Evolutionary conservation across 2,113 vertebrate species (phyloP).

Genomic region (Ploceus nigricollis): DNA sequence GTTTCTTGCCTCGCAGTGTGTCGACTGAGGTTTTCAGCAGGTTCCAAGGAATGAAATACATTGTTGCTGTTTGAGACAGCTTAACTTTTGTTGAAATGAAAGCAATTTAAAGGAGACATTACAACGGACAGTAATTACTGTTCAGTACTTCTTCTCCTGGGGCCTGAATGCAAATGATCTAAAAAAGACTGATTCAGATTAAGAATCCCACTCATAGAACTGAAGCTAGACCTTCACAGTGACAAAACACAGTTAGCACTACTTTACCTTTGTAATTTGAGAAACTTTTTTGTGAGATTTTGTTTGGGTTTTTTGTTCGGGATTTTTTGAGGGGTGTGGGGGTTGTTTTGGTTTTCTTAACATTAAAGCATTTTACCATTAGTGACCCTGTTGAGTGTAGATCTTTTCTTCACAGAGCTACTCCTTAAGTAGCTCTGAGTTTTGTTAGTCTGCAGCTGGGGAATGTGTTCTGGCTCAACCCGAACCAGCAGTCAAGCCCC

Average conservation of each 20-base stretch:
- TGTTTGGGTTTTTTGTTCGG: not conserved
- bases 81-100: not conserved
- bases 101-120: not conserved
- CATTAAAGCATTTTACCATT: not conserved
- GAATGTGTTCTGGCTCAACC: not conserved
- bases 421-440: not conserved
- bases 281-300: not conserved
- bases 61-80: not conserved
- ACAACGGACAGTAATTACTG: not conserved
- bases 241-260: not conserved
- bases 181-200: not conserved
- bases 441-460: not conserved
- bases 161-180: not conserved
- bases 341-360: not conserved
- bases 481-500: not conserved
- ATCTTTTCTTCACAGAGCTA: not conserved
- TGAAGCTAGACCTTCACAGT: not conserved
- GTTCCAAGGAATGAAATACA: not conserved
- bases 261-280: not conserved
- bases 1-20: not conserved
- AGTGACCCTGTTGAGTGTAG: not conserved
- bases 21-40: not conserved
- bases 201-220: not conserved
- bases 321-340: fast-evolving
- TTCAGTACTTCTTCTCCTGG: not conserved